Evolutionary conservation across 2,113 vertebrate species (phyloP), one percentile per base, ranked within the genome.

Genomic region (Bujurquina vittata): DNA sequence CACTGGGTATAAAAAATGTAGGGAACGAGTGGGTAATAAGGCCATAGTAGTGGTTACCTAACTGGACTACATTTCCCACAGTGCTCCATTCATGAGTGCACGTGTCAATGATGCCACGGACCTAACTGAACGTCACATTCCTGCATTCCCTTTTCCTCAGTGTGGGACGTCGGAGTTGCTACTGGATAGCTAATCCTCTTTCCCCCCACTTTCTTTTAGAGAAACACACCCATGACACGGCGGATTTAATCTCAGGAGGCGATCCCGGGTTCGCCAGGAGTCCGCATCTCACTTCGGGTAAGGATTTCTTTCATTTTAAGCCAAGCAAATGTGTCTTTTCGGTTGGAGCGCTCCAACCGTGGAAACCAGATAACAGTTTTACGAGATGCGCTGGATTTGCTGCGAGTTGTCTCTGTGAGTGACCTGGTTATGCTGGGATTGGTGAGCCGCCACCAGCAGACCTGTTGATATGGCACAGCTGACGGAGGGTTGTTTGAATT

Each of bases 91-190:
- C 52, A 4, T 0, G 15, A 20, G 78, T 84, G 88, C 92, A 92
- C 92, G 91, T 94, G 94, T 93, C 88, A 84, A 17, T 79, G 61
- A 77, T 85, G 91, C 91, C 88, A 91, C 91, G 58, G 87, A 92
- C 87, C 92, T 90, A 89, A 93, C 85, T 56, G 87, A 75, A 93
- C 95, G 95, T 96, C 96, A 96, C 95, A 95, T 95, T 95, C 94
- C 95, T 93, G 92, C 93, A 95, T 96, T 96, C 94, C 86, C 84
- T 78, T 92, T 85, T 73, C 86, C 88, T 84, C 67, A 72, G 90
- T 79, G 75, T 83, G 92, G 89, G 86, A 93, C 89, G 85, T 88
- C 84, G 92, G 91, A 93, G 91, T 91, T 80, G 7, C 67, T 83
- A 52, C 26, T 2, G 67, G 74, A 81, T 23, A 75, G 83, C 77